phyloP scores from a whole-genome alignment of 2,888 invertebrate genomes.

The Cotesia congregata region DNA sequence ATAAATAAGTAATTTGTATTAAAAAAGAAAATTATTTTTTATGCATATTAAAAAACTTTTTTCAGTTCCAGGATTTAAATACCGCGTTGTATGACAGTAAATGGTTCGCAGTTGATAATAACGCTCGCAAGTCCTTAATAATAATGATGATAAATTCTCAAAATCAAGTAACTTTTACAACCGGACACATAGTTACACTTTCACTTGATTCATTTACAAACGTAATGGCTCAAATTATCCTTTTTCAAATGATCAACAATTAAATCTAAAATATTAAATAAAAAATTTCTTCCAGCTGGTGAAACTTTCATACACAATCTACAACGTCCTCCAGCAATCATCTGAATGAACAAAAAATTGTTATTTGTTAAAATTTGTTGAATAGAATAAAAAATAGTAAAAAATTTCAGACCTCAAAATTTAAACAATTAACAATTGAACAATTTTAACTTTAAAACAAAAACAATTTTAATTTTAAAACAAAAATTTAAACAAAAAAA shows the following conservation, averaged over 20 bases:
- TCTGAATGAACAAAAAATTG: neutral
- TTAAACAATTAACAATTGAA: too few species aligned
- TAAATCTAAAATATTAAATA: too few species aligned
- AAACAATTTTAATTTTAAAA: too few species aligned
- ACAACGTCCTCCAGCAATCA: slow-evolving; percentile 16
- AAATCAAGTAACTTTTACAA: slow-evolving; percentile 21
- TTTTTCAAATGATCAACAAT: neutral
- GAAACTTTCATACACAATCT: slow-evolving; percentile 10
- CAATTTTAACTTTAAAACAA: too few species aligned
- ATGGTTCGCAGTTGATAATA: slow-evolving; percentile 11
- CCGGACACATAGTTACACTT: slow-evolving; percentile 15
- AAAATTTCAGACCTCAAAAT: neutral
- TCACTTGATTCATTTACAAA: slow-evolving; percentile 18
- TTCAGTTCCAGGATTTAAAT: neutral
- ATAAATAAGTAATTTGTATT: too few species aligned
- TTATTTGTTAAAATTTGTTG: neutral
- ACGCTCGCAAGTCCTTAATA: neutral
- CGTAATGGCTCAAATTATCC: neutral
- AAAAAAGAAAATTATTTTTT: neutral
- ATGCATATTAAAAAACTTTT: neutral
- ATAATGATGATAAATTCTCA: slow-evolving; percentile 22
- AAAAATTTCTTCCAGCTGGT: neutral
- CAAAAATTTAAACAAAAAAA: too few species aligned
- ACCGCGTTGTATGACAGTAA: slow-evolving; percentile 16
- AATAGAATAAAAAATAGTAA: neutral